Conservation (phyloP, 1,140 invertebrate species). For the Lethrus apterus region DNA sequence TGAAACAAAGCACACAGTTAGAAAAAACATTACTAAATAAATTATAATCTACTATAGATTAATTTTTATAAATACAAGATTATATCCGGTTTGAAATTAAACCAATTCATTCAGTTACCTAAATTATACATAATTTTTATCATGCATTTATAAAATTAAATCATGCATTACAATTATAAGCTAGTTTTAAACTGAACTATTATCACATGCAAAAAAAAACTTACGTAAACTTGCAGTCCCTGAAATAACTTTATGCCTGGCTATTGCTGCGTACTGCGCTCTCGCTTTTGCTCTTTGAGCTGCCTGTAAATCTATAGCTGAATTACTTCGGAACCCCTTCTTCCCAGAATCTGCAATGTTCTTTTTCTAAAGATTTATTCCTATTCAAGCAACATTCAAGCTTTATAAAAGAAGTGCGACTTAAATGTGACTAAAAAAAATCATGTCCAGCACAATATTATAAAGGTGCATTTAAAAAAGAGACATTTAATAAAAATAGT, state of each 20-base stretch:
- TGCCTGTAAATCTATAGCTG: conserved; percentile 86
- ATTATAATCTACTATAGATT: no score
- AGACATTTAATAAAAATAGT: not conserved
- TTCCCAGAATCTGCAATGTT: conserved; percentile 23
- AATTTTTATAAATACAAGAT: no score
- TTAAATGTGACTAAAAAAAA: not conserved
- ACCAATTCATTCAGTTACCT: no score
- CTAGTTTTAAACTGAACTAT: no score
- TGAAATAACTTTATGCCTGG: conserved; percentile 61
- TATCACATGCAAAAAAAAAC: no score
- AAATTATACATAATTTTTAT: no score
- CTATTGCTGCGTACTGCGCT: conserved; percentile 69
- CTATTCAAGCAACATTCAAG: not conserved
- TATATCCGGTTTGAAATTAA: no score
- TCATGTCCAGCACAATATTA: not conserved
- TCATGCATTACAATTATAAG: no score
- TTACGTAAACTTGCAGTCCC: conserved; percentile 67
- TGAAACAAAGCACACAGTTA: conserved; percentile 32
- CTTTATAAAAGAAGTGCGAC: not conserved
- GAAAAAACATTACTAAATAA: no score
- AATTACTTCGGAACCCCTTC: conserved; percentile 68
- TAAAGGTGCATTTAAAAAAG: not conserved
- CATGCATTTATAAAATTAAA: no score
- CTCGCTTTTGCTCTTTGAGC: conserved; percentile 76
- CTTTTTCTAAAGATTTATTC: conserved; percentile 7